phyloP scores from a whole-genome alignment of 2,113 vertebrate genomes.

The Chiloscyllium plagiosum region DNA sequence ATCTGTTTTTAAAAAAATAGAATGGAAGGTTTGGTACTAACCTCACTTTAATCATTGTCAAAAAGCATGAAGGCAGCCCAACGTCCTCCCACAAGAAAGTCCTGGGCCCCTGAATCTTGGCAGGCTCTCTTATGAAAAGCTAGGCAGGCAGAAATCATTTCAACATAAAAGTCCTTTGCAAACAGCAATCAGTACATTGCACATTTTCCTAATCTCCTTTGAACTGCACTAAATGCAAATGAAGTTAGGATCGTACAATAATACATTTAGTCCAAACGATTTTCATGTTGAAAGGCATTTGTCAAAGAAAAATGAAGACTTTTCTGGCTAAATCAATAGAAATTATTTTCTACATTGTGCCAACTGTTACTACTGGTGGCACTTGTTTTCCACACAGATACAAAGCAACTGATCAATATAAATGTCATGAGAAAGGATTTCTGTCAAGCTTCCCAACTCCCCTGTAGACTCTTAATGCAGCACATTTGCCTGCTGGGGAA shows the following conservation, averaged over 20 bases:
- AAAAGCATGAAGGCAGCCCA: slow-evolving; percentile 58
- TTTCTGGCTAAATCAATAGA: not conserved
- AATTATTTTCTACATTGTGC: slow-evolving; percentile 41
- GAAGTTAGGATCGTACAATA: not conserved
- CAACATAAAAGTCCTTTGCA: slow-evolving; percentile 57
- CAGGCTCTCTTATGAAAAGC: slow-evolving; percentile 46
- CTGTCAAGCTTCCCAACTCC: slow-evolving; percentile 54
- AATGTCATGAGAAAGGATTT: slow-evolving; percentile 53
- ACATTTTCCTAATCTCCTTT: slow-evolving; percentile 1
- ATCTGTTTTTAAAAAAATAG: slow-evolving; percentile 53
- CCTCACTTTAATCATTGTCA: slow-evolving; percentile 70
- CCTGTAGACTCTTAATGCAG: slow-evolving; percentile 57
- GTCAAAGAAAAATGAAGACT: not conserved
- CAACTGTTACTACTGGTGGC: slow-evolving; percentile 45
- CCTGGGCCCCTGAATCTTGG: slow-evolving; percentile 60
- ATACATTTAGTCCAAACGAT: not conserved
- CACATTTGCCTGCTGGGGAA: slow-evolving; percentile 44
- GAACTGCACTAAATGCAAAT: not conserved
- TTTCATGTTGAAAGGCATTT: not conserved
- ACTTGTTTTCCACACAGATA: slow-evolving; percentile 42
- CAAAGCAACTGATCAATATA: slow-evolving; percentile 49
- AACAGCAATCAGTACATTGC: not conserved
- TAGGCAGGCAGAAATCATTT: slow-evolving; percentile 45
- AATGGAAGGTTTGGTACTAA: slow-evolving; percentile 57
- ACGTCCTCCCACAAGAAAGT: slow-evolving; percentile 65